Conservation (phyloP, 2,797 vertebrate genomes). For the Nyctalus aviator region DNA sequence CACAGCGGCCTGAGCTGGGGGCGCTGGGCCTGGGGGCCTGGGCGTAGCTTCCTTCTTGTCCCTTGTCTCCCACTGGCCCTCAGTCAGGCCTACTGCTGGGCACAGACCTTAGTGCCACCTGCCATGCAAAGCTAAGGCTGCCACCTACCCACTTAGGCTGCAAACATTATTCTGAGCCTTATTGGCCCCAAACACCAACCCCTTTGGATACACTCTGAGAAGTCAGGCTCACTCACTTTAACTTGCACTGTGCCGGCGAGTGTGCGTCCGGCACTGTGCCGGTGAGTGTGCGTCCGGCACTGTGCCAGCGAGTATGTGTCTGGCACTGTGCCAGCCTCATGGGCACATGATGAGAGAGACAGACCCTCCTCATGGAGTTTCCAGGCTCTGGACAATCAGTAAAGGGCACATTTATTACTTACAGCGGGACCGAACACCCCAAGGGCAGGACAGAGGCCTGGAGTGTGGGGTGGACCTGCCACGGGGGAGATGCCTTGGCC, state of each 20-base stretch:
- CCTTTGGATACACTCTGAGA: background rate
- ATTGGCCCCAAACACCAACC: too few relatives aligned
- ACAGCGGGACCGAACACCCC: background rate
- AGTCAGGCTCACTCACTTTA: background rate
- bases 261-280: background rate
- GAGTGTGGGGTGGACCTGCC: background rate
- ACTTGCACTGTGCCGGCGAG: background rate
- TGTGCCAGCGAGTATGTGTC: too few relatives aligned
- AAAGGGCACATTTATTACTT: too few relatives aligned
- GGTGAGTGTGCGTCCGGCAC: too few relatives aligned
- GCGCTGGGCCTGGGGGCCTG: background rate
- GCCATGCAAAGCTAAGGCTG: background rate
- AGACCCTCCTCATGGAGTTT: background rate
- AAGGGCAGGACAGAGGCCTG: background rate
- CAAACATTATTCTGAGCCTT: background rate
- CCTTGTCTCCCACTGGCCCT: background rate
- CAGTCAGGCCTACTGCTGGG: background rate
- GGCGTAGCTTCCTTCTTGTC: background rate
- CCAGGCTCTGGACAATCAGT: background rate
- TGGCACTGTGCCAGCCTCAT: background rate
- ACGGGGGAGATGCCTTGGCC: fast-evolving
- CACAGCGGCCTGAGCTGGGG: too few relatives aligned
- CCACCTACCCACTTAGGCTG: background rate
- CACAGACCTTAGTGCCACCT: background rate
- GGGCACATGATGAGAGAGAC: background rate